phyloP scores from a whole-genome alignment of 2,888 invertebrate species.

The Prosopocoilus inquinatus region DNA sequence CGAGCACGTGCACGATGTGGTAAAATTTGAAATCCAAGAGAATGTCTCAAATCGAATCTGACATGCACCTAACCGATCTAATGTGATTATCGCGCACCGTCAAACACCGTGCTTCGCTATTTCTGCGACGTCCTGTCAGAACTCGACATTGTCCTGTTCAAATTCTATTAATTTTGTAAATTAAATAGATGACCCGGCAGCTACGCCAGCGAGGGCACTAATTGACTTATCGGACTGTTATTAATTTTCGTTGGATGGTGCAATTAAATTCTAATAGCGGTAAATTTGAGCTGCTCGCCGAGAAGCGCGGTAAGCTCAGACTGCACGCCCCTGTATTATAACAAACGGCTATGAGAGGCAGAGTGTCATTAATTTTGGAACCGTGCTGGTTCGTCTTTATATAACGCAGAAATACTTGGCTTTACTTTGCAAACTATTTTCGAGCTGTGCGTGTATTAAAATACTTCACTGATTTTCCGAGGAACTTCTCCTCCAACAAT shows the following conservation, averaged over 20 bases:
- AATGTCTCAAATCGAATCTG: constrained; percentile 1
- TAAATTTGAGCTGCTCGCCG: not conserved
- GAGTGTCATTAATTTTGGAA: too few species aligned
- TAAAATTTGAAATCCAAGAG: not conserved
- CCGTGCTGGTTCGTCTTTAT: too few species aligned
- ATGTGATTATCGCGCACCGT: not conserved
- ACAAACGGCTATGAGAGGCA: too few species aligned
- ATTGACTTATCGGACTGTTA: not conserved
- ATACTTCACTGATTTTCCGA: too few species aligned
- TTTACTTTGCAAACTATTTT: too few species aligned
- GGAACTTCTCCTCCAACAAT: too few species aligned
- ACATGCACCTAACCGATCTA: constrained; percentile 4
- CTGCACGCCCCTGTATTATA: too few species aligned
- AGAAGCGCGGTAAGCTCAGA: too few species aligned
- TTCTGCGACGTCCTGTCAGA: not conserved
- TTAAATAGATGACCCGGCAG: not conserved
- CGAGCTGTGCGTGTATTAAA: too few species aligned
- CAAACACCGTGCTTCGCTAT: not conserved
- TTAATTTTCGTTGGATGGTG: not conserved
- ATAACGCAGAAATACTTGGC: too few species aligned
- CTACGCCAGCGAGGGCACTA: not conserved
- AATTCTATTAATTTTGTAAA: not conserved
- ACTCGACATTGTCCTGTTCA: not conserved
- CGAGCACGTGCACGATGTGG: not conserved
- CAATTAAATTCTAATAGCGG: not conserved